phyloP scores from a whole-genome alignment of 2,888 invertebrate species.

The Lithophane semibrunnea region DNA sequence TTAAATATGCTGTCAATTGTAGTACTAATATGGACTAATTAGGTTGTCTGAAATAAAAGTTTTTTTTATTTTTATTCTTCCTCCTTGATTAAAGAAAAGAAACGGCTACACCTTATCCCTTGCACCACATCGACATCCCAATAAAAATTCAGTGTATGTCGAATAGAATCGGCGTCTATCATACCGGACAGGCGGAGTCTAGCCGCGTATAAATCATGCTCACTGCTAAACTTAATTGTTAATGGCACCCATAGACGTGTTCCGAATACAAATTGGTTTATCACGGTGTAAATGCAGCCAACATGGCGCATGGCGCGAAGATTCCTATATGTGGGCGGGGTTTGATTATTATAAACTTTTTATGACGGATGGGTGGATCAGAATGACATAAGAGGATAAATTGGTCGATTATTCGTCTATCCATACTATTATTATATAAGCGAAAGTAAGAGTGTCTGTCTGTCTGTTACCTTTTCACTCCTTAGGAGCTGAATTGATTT shows the following conservation, averaged over 20 bases:
- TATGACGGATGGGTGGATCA: slow-evolving; percentile 44
- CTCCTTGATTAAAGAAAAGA: neutral
- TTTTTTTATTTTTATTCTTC: no score
- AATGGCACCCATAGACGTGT: slow-evolving; percentile 69
- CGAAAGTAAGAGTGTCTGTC: neutral
- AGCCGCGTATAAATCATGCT: slow-evolving; percentile 77
- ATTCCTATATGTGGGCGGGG: slow-evolving; percentile 53
- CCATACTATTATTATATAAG: neutral
- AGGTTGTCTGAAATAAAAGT: no score
- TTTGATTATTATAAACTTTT: slow-evolving; percentile 14
- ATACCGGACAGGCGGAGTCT: slow-evolving; percentile 81
- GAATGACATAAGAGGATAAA: slow-evolving; percentile 29
- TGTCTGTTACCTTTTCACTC: neutral
- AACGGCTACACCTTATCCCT: slow-evolving; percentile 20
- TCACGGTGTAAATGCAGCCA: slow-evolving; percentile 37
- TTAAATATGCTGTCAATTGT: no score
- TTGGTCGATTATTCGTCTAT: slow-evolving; percentile 20
- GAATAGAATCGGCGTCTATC: slow-evolving; percentile 74
- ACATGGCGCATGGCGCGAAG: slow-evolving; percentile 52
- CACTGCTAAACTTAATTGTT: slow-evolving; percentile 74
- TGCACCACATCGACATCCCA: slow-evolving; percentile 34
- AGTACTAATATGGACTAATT: no score
- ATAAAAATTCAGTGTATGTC: slow-evolving; percentile 73
- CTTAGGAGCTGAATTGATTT: neutral
- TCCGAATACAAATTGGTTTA: slow-evolving; percentile 35